Percentiles rank a stretch among this genome's conserved stretches.
Conservation (phyloP, 2,888 invertebrate genomes). For the Clunio marinus region DNA sequence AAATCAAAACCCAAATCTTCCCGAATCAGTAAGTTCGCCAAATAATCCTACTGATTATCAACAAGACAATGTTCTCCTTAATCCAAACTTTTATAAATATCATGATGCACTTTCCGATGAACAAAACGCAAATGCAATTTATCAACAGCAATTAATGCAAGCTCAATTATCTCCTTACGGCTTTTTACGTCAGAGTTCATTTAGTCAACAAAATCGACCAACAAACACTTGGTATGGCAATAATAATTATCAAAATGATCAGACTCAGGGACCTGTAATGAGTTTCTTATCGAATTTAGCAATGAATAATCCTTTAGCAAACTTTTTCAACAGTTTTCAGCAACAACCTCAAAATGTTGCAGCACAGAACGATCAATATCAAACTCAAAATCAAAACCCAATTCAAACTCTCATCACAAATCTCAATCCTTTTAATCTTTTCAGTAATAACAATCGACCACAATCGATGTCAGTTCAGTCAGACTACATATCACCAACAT, state of each 20-base stretch:
- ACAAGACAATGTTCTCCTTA: constrained; percentile 46
- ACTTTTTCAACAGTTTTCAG: constrained; percentile 14
- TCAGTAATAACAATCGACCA: constrained; percentile 28
- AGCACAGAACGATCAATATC: not conserved
- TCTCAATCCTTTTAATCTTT: constrained; percentile 33
- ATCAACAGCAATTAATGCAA: constrained; percentile 38
- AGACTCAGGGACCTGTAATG: constrained; percentile 20
- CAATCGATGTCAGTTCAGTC: not conserved
- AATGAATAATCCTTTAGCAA: constrained; percentile 28
- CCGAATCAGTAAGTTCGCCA: not conserved
- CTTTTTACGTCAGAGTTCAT: constrained; percentile 9
- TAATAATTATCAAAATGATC: constrained; percentile 23
- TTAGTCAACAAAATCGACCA: constrained; percentile 4
- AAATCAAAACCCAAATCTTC: not conserved
- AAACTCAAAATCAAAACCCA: constrained; percentile 21
- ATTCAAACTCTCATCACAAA: constrained; percentile 24
- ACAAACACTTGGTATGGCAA: constrained; percentile 29
- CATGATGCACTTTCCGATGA: constrained; percentile 39
- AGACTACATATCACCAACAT: constrained; percentile 19
- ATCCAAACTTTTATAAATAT: constrained; percentile 42
- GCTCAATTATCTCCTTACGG: no score
- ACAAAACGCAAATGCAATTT: constrained; percentile 38
- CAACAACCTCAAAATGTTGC: not conserved
- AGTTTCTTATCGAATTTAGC: constrained; percentile 15
- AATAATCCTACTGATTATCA: constrained; percentile 44